Evolutionary conservation across 2,888 invertebrate genomes (phyloP).

Genomic region (Bimastos eiseni): DNA sequence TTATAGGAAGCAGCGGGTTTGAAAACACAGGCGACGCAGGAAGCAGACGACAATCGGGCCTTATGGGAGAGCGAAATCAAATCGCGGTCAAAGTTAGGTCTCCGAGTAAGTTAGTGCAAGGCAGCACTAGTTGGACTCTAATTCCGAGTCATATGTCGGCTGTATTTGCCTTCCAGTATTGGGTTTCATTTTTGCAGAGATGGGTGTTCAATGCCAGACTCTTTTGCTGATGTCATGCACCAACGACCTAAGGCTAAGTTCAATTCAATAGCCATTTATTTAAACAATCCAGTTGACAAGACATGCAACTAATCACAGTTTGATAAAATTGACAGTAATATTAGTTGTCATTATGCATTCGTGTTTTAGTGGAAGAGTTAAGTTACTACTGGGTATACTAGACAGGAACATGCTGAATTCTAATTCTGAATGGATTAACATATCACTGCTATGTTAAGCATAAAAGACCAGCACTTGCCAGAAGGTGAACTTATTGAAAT

Average conservation of each 20-base stretch:
- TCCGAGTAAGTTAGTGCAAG: conserved; percentile 52
- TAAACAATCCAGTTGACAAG: too few species aligned
- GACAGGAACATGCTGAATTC: too few species aligned
- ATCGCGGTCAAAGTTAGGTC: conserved; percentile 55
- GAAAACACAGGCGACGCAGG: conserved; percentile 48
- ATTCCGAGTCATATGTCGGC: background rate
- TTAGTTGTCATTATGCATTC: too few species aligned
- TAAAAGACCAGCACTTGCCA: too few species aligned
- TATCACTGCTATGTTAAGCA: too few species aligned
- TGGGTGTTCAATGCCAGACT: background rate
- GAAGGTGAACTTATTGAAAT: too few species aligned
- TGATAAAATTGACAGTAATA: too few species aligned
- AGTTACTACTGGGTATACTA: too few species aligned
- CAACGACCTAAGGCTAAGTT: background rate
- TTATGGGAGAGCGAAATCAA: conserved; percentile 58
- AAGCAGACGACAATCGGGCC: conserved; percentile 54
- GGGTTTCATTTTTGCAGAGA: background rate
- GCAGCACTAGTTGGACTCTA: background rate
- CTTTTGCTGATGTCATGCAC: background rate
- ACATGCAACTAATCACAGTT: too few species aligned
- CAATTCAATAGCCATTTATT: too few species aligned
- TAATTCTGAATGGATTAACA: too few species aligned
- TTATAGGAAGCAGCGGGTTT: conserved; percentile 52
- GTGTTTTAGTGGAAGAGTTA: too few species aligned
- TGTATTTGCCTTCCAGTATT: background rate